Conservation (phyloP, 1,140 invertebrate genomes). For the Pseudomyrmex pallidus region DNA sequence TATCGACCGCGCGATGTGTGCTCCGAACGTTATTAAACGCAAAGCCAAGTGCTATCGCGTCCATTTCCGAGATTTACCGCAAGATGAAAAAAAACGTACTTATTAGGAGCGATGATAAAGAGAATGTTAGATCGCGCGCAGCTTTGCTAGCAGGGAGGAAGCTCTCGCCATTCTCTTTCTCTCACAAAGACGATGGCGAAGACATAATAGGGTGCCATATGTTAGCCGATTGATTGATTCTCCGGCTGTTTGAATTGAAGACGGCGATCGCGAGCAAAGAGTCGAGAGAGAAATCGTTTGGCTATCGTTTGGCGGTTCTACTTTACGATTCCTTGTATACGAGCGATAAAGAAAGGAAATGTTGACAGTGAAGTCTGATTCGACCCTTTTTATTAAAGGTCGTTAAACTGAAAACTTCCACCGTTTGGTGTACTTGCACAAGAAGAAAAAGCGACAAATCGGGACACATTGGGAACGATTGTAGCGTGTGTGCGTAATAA, state of each 20-base stretch:
- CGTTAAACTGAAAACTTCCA: not conserved
- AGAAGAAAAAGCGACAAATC: too few relatives aligned
- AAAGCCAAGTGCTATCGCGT: conserved; percentile 44
- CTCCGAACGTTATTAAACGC: conserved; percentile 24
- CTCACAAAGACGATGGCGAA: not conserved
- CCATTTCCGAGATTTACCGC: conserved; percentile 15
- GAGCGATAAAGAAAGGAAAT: not conserved
- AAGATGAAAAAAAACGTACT: conserved; percentile 8
- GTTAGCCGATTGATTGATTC: conserved; percentile 38
- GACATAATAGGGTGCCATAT: not conserved
- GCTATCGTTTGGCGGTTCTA: not conserved
- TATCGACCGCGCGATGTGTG: conserved; percentile 29
- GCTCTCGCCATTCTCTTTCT: not conserved
- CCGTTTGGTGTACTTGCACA: too few relatives aligned
- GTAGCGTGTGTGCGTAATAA: too few relatives aligned
- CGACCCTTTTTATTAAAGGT: not conserved
- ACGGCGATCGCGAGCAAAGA: not conserved
- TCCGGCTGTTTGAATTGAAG: not conserved
- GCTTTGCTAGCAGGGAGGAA: conserved; percentile 41
- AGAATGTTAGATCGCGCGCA: not conserved
- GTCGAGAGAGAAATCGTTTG: not conserved
- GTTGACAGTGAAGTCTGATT: not conserved
- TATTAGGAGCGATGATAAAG: conserved; percentile 26
- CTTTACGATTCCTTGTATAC: not conserved
- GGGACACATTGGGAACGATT: too few relatives aligned